Conservation (phyloP, 2,888 invertebrate genomes). For the Ophion ventricosus region DNA sequence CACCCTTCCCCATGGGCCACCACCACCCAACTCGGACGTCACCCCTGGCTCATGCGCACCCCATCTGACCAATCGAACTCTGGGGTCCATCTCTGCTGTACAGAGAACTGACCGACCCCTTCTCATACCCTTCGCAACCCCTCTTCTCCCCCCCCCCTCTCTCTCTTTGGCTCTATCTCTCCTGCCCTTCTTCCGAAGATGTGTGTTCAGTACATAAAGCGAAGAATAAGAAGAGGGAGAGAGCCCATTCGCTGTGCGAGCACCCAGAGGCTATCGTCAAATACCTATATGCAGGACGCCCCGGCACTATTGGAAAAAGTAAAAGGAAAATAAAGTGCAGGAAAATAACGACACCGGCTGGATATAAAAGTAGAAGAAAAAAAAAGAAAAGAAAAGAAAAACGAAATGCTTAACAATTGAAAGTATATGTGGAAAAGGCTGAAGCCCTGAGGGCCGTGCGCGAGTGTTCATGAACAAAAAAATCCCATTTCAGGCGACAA, state of each 20-base stretch:
- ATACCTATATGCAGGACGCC: conserved; percentile 62
- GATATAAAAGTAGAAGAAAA: conserved; percentile 46
- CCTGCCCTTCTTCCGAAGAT: conserved; percentile 60
- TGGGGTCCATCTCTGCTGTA: conserved; percentile 81
- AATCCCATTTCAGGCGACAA: background rate
- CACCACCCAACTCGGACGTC: conserved; percentile 71
- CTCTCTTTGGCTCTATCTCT: conserved; percentile 17
- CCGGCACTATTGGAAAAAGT: conserved; percentile 66
- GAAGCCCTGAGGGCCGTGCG: conserved; percentile 2
- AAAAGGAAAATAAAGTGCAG: conserved; percentile 65
- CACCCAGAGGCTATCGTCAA: conserved; percentile 62
- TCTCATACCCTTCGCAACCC: conserved; percentile 65
- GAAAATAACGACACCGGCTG: conserved; percentile 63
- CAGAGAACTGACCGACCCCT: conserved; percentile 79
- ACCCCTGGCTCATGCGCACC: conserved; percentile 81
- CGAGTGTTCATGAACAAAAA: conserved; percentile 1
- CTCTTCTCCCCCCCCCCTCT: conserved; percentile 44
- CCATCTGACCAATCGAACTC: conserved; percentile 83
- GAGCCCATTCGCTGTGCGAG: conserved; percentile 55
- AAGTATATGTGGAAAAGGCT: conserved; percentile 18
- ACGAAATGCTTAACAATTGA: conserved; percentile 48
- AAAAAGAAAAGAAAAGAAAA: conserved; percentile 3
- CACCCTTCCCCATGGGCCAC: conserved; percentile 68
- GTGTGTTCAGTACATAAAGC: conserved; percentile 64
- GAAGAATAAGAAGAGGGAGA: conserved; percentile 64